Evolutionary conservation across 2,113 vertebrate species (phyloP).

Genomic region (Thymallus thymallus): DNA sequence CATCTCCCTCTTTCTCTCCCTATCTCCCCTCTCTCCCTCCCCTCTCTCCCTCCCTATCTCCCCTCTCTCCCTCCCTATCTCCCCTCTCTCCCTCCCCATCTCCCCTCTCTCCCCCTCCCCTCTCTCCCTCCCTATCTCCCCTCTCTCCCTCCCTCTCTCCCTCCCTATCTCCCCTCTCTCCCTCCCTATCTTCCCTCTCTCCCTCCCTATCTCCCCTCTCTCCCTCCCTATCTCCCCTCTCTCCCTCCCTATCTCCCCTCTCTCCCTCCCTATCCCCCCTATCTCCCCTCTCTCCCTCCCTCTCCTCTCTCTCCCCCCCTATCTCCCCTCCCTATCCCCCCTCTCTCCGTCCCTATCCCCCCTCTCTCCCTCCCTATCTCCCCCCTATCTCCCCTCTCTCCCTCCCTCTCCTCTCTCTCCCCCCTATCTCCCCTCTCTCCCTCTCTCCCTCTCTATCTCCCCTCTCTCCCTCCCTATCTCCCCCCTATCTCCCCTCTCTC

Average conservation of each 20-base stretch:
- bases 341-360: not conserved
- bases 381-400: not conserved
- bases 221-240: not conserved
- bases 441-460: not conserved
- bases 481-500: not conserved
- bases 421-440: not conserved
- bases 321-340: too few relatives aligned
- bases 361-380: too few relatives aligned
- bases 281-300: conserved; percentile 7
- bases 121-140: too few relatives aligned
- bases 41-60: not conserved
- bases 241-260: not conserved
- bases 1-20: too few relatives aligned
- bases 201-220: not conserved
- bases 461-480: too few relatives aligned
- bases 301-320: not conserved
- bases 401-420: not conserved
- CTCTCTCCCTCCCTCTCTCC: conserved; percentile 6
- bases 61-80: not conserved
- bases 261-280: conserved; percentile 20
- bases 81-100: too few relatives aligned
- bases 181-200: too few relatives aligned
- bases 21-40: not conserved
- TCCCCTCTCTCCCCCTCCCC: too few relatives aligned
- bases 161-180: not conserved